Evolutionary conservation across 1,140 invertebrate species (phyloP), one percentile per base, ranked within the genome.

Genomic region (Akabosia matsudoensis): DNA sequence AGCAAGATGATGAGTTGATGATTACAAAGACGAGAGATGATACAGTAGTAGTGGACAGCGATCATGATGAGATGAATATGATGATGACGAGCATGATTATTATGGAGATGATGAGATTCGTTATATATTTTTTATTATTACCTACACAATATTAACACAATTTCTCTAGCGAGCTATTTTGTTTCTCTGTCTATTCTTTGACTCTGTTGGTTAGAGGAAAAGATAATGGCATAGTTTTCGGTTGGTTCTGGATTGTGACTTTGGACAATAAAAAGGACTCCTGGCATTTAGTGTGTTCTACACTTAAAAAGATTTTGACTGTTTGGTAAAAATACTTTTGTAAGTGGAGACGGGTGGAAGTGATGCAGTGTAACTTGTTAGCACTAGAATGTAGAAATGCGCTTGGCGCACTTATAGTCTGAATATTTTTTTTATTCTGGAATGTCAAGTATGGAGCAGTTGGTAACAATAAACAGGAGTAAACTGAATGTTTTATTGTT

Each of bases 391-490:
- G 37, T 18, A n/a, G n/a, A n/a, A n/a, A n/a, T 45, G 7, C 7
- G 37, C 37, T 18, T 45, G 37, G 13, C 30, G 4, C 13, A 13
- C 10, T 67, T 67, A 24, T 67, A 10, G 24, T 67, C 2, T 67
- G 61, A 24, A 16, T 67, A 67, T 67, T 16, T 13, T 3, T 3
- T 56, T 67, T 30, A 30, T 22, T 67, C 61, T 67, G 61, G 61
- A 67, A 67, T 67, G 61, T 67, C 61, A 67, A 67, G 61, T 67
- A 67, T 67, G 61, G 61, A 67, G 61, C 61, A 67, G 61, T 67
- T 67, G 61, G 61, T n/a, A 67, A 67, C 61, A 67, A 67, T 67
- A 67, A 67, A 67, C 61, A 67, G 61, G 61, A 67, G 31, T 67
- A 67, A 24, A 3, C 7, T 13, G 22, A 67, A 30, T 67, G 24